These are phyloP conservation scores for Machimus atricapillus DNA, from an alignment of 2,888 invertebrate genomes.

Conservation along the genomic window DNA sequence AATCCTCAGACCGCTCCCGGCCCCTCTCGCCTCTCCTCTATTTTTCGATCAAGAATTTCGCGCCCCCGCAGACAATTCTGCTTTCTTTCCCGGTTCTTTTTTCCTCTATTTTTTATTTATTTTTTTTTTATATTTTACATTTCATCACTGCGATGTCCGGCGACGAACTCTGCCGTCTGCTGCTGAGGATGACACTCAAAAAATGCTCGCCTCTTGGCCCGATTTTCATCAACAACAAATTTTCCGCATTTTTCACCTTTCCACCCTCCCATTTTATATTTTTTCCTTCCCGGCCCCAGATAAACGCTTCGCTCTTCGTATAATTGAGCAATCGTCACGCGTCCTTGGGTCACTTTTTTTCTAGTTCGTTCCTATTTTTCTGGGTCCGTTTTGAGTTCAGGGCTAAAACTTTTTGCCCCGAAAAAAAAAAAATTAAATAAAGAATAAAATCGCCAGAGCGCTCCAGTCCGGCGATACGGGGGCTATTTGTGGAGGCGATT, in stretches of 20 bases:
- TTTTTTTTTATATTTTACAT: not conserved
- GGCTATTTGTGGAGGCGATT: not conserved
- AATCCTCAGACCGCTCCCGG: not conserved
- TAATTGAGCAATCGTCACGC: not conserved
- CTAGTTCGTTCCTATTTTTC: slow-evolving; percentile 1
- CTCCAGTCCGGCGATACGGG: not conserved
- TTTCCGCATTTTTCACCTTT: not conserved
- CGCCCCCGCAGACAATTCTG: not conserved
- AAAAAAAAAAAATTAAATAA: not conserved
- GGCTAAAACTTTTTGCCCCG: not conserved
- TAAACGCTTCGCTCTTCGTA: not conserved
- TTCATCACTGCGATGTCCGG: not conserved
- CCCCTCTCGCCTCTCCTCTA: not conserved
- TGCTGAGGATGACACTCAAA: not conserved
- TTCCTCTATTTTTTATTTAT: not conserved
- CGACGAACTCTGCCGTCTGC: not conserved
- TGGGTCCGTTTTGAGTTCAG: not conserved
- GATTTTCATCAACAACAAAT: not conserved
- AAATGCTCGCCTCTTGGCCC: not conserved
- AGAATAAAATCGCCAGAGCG: not conserved
- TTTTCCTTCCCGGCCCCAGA: not conserved
- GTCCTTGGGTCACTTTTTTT: slow-evolving; percentile 2
- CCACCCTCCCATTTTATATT: not conserved
- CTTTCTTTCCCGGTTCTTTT: not conserved
- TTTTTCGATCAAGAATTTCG: not conserved